These are phyloP conservation scores for Bursaphelenchus mucronatus DNA, from an alignment of 1,140 invertebrate species.

Conservation along the genomic window DNA sequence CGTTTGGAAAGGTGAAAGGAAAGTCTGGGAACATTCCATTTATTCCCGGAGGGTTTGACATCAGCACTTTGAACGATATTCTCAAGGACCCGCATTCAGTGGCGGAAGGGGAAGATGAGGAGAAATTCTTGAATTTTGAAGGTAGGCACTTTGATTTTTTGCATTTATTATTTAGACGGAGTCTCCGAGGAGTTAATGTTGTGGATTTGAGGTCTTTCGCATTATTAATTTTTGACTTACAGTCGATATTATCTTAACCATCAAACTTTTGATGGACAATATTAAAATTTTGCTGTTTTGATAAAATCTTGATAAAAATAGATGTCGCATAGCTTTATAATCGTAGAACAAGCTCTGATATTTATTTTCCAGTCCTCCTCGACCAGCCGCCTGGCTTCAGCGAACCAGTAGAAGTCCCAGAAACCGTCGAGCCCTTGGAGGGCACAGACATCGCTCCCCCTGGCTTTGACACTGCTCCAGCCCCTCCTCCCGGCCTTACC, in stretches of 20 bases:
- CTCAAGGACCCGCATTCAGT: conserved; percentile 13
- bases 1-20: conserved; percentile 38
- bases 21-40: conserved; percentile 43
- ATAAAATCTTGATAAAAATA: too few species aligned
- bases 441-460: neutral
- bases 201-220: conserved; percentile 7
- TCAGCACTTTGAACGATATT: conserved; percentile 34
- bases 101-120: conserved; percentile 37
- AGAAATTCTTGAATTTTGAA: conserved; percentile 38
- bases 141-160: conserved; percentile 28
- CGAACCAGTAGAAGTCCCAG: conserved; percentile 19
- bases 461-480: neutral
- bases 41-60: conserved; percentile 43
- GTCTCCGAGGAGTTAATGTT: conserved; percentile 8
- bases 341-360: too few species aligned
- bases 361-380: conserved; percentile 21
- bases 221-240: neutral
- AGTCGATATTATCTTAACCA: neutral
- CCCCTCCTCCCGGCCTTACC: too few species aligned
- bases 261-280: too few species aligned
- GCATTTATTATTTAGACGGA: conserved; percentile 6
- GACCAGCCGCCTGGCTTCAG: conserved; percentile 27
- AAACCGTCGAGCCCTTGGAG: conserved; percentile 5
- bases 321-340: too few species aligned
- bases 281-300: too few species aligned